Evolutionary conservation across 2,888 invertebrate species (phyloP).

Genomic region (Chorisops tibialis): DNA sequence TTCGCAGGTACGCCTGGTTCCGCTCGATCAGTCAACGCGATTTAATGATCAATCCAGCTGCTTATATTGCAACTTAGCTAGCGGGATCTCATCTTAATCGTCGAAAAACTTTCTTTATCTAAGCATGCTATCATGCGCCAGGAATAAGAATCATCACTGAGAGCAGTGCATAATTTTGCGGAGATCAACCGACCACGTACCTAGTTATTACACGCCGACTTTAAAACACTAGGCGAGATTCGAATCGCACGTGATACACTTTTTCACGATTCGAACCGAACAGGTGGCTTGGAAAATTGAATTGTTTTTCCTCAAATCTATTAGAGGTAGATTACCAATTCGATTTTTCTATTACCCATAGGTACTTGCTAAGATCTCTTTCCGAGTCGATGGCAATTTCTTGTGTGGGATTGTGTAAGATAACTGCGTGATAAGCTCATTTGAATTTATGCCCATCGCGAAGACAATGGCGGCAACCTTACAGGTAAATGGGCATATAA

Average conservation of each 20-base stretch:
- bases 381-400: too few relatives aligned
- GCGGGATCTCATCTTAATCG: conserved; percentile 3
- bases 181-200: background rate
- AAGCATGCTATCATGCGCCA: conserved; percentile 7
- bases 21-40: conserved; percentile 4
- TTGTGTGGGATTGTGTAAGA: too few relatives aligned
- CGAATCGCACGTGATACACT: conserved; percentile 18
- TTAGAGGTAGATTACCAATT: too few relatives aligned
- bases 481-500: too few relatives aligned
- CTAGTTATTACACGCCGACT: background rate
- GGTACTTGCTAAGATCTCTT: too few relatives aligned
- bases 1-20: background rate
- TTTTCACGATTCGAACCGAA: conserved; percentile 10
- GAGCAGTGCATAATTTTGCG: too few relatives aligned
- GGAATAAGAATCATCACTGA: background rate
- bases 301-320: background rate
- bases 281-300: conserved; percentile 17
- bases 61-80: conserved; percentile 1
- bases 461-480: too few relatives aligned
- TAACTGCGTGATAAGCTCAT: too few relatives aligned
- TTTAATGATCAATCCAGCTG: background rate
- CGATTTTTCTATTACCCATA: too few relatives aligned
- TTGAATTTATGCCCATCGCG: too few relatives aligned
- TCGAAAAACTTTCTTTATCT: conserved; percentile 24
- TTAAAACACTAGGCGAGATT: conserved; percentile 2